phyloP scores from a whole-genome alignment of 2,113 vertebrate genomes.

The Chiloscyllium plagiosum region DNA sequence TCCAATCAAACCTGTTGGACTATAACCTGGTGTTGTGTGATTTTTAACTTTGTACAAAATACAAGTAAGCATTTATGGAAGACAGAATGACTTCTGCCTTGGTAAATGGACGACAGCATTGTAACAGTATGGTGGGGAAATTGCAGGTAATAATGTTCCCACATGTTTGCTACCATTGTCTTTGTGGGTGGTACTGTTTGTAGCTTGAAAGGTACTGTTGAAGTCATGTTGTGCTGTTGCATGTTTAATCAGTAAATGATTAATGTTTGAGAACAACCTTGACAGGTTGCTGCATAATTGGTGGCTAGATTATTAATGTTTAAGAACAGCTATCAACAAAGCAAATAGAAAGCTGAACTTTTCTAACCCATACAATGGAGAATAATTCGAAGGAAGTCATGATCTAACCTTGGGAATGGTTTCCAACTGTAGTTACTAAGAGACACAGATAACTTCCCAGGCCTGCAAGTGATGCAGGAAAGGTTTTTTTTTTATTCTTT shows the following conservation, averaged over 20 bases:
- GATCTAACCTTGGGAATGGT: neutral
- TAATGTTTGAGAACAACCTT: neutral
- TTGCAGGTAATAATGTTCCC: neutral
- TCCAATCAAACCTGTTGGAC: too few species aligned
- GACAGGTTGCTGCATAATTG: too few species aligned
- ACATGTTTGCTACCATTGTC: neutral
- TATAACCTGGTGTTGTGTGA: too few species aligned
- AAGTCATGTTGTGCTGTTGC: neutral
- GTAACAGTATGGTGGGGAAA: neutral
- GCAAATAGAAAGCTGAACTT: neutral
- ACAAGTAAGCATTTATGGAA: too few species aligned
- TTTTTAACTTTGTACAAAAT: too few species aligned
- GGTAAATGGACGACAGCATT: neutral
- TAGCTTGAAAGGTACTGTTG: neutral
- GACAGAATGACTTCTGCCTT: too few species aligned
- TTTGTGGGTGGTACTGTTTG: neutral
- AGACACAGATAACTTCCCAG: neutral
- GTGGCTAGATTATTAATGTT: neutral
- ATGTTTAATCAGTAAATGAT: neutral
- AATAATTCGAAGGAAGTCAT: neutral
- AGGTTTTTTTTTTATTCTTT: neutral
- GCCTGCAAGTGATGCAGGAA: neutral
- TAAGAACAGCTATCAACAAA: neutral
- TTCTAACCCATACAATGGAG: neutral
- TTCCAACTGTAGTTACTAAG: neutral